Conservation (phyloP, 2,888 invertebrate species). For the Entomobrya multifasciata region DNA sequence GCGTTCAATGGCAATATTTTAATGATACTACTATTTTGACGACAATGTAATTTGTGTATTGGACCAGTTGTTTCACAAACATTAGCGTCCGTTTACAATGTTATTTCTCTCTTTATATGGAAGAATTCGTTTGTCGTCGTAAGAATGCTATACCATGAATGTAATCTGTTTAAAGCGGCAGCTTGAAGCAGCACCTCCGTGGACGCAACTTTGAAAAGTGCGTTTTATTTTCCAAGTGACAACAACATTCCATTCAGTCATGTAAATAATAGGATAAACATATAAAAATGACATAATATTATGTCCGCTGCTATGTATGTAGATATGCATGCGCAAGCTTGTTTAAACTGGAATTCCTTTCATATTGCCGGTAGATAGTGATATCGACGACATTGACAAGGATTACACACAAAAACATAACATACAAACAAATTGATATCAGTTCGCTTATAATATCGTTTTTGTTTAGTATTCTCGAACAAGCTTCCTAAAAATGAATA, state of each 20-base stretch:
- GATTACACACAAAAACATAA: conserved; percentile 34
- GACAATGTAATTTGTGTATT: no score
- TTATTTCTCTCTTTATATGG: no score
- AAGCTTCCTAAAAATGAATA: conserved; percentile 3
- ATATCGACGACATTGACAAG: conserved; percentile 69
- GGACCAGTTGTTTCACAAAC: no score
- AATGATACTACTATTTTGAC: no score
- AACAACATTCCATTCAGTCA: conserved; percentile 56
- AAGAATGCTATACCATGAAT: no score
- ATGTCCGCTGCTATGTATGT: conserved; percentile 11
- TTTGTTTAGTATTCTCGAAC: conserved; percentile 5
- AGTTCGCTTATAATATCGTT: conserved; percentile 55
- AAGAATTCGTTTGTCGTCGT: no score
- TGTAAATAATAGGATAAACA: conserved; percentile 35
- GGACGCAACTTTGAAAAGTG: conserved; percentile 10
- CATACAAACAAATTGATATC: conserved; percentile 46
- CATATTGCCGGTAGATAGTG: conserved; percentile 65
- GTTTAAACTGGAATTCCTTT: conserved; percentile 49
- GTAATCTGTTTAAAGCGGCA: not conserved
- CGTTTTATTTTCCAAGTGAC: conserved; percentile 43
- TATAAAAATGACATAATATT: conserved; percentile 41
- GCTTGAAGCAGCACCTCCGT: not conserved
- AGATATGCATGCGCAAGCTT: not conserved
- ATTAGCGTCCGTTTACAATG: no score
- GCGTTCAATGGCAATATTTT: no score